Evolutionary conservation across 2,113 vertebrate species (phyloP).

Genomic region (Gobio gobio): DNA sequence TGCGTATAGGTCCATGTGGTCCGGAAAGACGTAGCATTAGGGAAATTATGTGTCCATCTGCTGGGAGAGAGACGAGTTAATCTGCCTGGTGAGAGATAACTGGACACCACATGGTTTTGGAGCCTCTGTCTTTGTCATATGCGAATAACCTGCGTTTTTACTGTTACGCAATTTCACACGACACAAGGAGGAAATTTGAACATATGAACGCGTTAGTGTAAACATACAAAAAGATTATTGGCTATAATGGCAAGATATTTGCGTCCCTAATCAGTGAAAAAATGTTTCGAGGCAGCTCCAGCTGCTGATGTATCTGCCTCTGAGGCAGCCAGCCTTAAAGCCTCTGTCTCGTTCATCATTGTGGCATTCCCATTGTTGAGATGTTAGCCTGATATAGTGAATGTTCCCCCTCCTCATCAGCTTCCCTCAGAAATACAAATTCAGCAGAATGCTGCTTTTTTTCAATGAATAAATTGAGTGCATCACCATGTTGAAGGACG

Average conservation of each 20-base stretch:
- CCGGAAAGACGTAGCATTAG: background rate
- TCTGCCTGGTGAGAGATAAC: slow-evolving; percentile 18
- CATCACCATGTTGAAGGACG: slow-evolving; percentile 65
- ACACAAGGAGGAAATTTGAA: background rate
- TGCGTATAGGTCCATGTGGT: background rate
- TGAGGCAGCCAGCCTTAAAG: slow-evolving; percentile 46
- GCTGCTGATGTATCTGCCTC: slow-evolving; percentile 28
- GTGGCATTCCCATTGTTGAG: slow-evolving; percentile 76
- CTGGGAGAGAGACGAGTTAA: slow-evolving; percentile 15
- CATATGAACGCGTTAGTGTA: background rate
- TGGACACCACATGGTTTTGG: slow-evolving; percentile 1
- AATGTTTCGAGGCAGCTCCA: background rate
- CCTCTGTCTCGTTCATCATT: slow-evolving; percentile 64
- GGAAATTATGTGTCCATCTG: slow-evolving; percentile 33
- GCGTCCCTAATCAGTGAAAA: slow-evolving; percentile 24
- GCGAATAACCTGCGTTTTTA: background rate
- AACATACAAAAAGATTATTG: background rate
- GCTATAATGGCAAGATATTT: slow-evolving; percentile 5
- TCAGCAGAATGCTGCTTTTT: slow-evolving; percentile 62
- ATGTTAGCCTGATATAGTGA: slow-evolving; percentile 64
- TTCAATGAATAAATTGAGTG: slow-evolving; percentile 71
- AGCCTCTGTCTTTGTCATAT: background rate
- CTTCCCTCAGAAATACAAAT: slow-evolving; percentile 68
- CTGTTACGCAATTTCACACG: background rate
- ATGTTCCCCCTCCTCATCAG: slow-evolving; percentile 65